phyloP scores from a whole-genome alignment of 2,888 invertebrate species.

The Cerastis rubricosa region DNA sequence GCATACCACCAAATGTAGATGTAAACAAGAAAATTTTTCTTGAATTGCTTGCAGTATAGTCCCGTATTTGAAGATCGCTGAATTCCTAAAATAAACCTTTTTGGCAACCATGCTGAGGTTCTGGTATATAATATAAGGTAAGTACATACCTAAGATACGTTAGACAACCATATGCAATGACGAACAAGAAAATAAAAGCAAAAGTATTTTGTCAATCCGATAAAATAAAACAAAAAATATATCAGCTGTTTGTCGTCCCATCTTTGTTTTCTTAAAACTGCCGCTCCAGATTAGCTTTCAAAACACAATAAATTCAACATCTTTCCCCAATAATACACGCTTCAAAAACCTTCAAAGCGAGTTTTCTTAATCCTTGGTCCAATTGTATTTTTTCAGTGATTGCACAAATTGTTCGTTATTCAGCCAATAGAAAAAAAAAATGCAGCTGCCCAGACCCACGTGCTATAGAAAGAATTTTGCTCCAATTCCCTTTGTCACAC shows the following conservation, averaged over 20 bases:
- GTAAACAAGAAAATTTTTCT: background rate
- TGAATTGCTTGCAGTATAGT: background rate
- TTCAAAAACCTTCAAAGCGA: slow-evolving; percentile 51
- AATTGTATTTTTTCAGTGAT: slow-evolving; percentile 59
- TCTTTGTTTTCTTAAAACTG: background rate
- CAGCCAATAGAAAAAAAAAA: slow-evolving; percentile 61
- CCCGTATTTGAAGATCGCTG: background rate
- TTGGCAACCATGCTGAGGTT: background rate
- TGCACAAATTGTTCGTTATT: slow-evolving; percentile 64
- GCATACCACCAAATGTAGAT: background rate
- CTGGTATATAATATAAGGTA: too few species aligned
- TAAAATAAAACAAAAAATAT: background rate
- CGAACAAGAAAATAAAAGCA: background rate
- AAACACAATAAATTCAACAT: slow-evolving; percentile 31
- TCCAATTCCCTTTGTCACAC: slow-evolving; percentile 75
- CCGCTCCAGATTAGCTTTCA: slow-evolving; percentile 19
- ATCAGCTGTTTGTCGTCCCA: background rate
- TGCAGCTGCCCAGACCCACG: slow-evolving; percentile 75
- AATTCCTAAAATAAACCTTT: background rate
- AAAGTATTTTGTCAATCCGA: background rate
- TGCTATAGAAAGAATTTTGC: slow-evolving; percentile 71
- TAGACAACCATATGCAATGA: background rate
- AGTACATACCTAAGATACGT: background rate
- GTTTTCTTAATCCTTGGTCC: slow-evolving; percentile 52
- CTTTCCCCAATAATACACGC: slow-evolving; percentile 46